Conservation (phyloP, 2,113 vertebrate species). For the Pomatorhinus ruficollis region DNA sequence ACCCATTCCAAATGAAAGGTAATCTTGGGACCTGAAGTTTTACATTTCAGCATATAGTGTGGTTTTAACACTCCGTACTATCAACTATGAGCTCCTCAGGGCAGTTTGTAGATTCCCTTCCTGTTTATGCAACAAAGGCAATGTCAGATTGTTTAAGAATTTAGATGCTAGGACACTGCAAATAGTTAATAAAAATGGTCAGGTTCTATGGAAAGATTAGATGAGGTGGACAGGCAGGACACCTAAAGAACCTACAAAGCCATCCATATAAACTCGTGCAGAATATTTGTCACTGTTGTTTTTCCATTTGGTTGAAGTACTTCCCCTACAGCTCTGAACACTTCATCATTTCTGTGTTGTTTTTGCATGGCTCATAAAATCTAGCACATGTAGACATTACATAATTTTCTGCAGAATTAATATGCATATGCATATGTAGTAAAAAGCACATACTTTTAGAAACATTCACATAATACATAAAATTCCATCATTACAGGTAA, state of each 20-base stretch:
- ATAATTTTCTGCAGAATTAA: neutral
- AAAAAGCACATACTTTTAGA: neutral
- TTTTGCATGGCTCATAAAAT: neutral
- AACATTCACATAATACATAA: neutral
- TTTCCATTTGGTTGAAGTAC: neutral
- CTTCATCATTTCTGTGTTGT: neutral
- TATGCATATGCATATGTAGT: neutral
- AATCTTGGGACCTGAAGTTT: constrained; percentile 47
- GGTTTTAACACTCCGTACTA: neutral
- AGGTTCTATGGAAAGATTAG: neutral
- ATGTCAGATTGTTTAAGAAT: neutral
- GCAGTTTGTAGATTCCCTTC: neutral
- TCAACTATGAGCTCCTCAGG: neutral
- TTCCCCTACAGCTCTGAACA: neutral
- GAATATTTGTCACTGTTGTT: neutral
- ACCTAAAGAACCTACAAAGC: neutral
- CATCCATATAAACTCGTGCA: neutral
- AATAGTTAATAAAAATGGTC: neutral
- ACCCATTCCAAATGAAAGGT: constrained; percentile 50
- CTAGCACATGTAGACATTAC: neutral
- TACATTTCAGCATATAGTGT: neutral
- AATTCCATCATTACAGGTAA: neutral
- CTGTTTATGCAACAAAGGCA: neutral
- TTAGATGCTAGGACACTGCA: neutral
- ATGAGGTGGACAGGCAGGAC: neutral